Conservation (phyloP, 2,113 vertebrate genomes). For the Crotophaga sulcirostris region DNA sequence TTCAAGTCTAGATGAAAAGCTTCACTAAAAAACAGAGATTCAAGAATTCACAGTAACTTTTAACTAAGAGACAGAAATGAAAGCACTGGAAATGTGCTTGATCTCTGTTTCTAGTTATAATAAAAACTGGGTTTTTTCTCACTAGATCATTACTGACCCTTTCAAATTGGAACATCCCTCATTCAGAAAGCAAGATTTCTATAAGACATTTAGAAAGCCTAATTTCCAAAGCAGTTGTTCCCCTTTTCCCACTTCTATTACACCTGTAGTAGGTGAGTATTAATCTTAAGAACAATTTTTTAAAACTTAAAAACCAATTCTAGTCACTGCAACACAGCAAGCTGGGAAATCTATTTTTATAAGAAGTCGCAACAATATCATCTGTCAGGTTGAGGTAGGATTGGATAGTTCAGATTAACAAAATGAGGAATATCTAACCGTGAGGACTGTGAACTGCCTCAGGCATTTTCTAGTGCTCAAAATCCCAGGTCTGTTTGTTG, state of each 20-base stretch:
- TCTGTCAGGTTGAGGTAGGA: background rate
- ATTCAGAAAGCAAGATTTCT: background rate
- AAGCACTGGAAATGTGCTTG: background rate
- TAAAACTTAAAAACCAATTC: accelerated
- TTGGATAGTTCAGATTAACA: background rate
- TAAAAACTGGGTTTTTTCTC: background rate
- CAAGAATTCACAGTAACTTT: background rate
- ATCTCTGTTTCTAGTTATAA: background rate
- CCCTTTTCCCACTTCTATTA: background rate
- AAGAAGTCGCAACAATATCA: background rate
- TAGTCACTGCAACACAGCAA: background rate
- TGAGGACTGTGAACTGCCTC: background rate
- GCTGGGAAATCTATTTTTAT: background rate
- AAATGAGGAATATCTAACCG: background rate
- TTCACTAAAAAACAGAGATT: background rate
- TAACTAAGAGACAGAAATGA: background rate
- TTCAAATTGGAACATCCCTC: background rate
- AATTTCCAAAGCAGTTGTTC: background rate
- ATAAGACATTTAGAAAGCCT: background rate
- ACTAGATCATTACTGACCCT: background rate
- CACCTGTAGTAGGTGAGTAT: background rate
- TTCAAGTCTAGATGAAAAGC: constrained; percentile 17
- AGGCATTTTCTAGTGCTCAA: background rate
- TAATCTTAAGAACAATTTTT: background rate
- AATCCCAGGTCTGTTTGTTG: background rate